A percentile compares a stretch with the other conserved stretches of the same genome.
Evolutionary conservation across 2,113 vertebrate genomes (phyloP).

Genomic region (Corythornis cristatus): DNA sequence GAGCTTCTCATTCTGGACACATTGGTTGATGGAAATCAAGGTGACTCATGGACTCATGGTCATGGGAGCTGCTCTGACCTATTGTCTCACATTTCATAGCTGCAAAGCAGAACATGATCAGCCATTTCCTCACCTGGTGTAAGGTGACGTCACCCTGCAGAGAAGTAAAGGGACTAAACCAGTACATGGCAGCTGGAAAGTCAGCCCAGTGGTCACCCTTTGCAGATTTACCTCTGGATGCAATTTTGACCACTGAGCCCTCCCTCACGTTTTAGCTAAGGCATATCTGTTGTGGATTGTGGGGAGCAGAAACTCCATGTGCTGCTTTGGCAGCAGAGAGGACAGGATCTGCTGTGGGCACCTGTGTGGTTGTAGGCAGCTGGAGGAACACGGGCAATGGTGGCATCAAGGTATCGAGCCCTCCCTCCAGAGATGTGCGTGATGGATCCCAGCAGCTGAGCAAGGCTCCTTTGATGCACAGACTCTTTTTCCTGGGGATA

Average conservation of each 20-base stretch:
- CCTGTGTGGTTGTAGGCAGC: fast-evolving
- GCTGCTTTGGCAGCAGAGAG: background rate
- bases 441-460: background rate
- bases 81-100: background rate
- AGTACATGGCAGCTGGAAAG: background rate
- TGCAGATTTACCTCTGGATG: background rate
- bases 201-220: background rate
- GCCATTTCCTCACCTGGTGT: background rate
- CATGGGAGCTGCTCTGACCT: background rate
- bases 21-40: background rate
- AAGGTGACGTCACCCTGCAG: background rate
- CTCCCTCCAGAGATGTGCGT: background rate
- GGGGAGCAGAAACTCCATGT: background rate
- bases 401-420: background rate
- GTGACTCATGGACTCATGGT: background rate
- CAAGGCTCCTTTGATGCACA: background rate
- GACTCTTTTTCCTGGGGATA: background rate
- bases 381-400: fast-evolving
- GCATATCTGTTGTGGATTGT: background rate
- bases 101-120: background rate
- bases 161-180: background rate
- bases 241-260: background rate
- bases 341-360: fast-evolving
- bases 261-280: background rate
- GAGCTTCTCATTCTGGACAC: background rate